Conservation (phyloP, 2,113 vertebrate species). For the Diadophis punctatus region DNA sequence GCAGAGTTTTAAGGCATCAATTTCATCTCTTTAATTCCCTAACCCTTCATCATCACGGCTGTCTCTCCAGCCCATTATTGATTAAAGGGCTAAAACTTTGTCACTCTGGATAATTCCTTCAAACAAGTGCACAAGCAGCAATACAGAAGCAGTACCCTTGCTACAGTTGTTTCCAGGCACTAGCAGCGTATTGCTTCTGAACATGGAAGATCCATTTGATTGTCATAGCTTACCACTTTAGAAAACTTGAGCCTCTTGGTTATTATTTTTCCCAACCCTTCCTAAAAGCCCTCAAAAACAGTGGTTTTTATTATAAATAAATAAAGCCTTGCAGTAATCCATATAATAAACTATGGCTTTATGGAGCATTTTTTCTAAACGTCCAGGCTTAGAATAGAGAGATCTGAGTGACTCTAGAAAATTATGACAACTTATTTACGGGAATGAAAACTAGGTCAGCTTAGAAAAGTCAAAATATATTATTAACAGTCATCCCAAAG, state of each 20-base stretch:
- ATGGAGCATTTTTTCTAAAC: not conserved
- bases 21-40: not conserved
- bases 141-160: not conserved
- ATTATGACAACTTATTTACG: not conserved
- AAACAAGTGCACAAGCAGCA: not conserved
- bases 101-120: not conserved
- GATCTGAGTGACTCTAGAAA: not conserved
- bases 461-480: not conserved
- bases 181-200: not conserved
- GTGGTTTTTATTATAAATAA: not conserved
- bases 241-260: not conserved
- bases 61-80: not conserved
- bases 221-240: not conserved
- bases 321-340: not conserved
- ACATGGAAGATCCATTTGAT: not conserved
- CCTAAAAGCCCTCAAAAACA: not conserved
- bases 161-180: not conserved
- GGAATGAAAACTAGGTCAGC: not conserved
- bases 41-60: not conserved
- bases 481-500: not conserved
- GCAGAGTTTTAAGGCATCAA: not conserved
- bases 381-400: not conserved
- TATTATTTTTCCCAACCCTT: not conserved
- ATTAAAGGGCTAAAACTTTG: not conserved
- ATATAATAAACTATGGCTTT: not conserved